Conservation (phyloP, 2,888 invertebrate species). For the Podabrus alpinus region DNA sequence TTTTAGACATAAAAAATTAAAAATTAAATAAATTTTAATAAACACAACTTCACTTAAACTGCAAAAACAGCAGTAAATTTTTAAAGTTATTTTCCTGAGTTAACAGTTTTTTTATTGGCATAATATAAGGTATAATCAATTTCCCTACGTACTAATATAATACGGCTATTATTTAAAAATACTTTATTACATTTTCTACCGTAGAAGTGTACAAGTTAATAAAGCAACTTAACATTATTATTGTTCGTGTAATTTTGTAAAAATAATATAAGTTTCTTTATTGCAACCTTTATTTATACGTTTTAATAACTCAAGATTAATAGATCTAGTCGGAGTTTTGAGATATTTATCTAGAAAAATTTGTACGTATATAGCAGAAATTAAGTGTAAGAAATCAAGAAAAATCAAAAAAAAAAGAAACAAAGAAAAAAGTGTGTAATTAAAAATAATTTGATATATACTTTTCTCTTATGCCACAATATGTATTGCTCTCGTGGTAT, state of each 20-base stretch:
- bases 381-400: background rate
- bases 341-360: background rate
- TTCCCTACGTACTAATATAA: background rate
- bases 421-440: background rate
- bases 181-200: background rate
- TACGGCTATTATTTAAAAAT: background rate
- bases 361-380: background rate
- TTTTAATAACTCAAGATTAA: slow-evolving; percentile 1
- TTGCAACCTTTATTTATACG: background rate
- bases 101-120: background rate
- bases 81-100: background rate
- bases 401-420: background rate
- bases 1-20: slow-evolving; percentile 1
- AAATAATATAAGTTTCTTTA: background rate
- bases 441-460: background rate
- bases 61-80: background rate
- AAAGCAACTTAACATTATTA: background rate
- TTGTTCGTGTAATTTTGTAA: background rate
- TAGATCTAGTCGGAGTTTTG: background rate
- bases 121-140: background rate
- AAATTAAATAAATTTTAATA: background rate
- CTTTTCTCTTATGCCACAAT: too few species aligned
- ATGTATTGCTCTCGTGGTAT: too few species aligned
- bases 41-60: background rate
- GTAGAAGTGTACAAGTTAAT: background rate